phyloP scores from a whole-genome alignment of 2,888 invertebrate species.

The Ellobium chinense region DNA sequence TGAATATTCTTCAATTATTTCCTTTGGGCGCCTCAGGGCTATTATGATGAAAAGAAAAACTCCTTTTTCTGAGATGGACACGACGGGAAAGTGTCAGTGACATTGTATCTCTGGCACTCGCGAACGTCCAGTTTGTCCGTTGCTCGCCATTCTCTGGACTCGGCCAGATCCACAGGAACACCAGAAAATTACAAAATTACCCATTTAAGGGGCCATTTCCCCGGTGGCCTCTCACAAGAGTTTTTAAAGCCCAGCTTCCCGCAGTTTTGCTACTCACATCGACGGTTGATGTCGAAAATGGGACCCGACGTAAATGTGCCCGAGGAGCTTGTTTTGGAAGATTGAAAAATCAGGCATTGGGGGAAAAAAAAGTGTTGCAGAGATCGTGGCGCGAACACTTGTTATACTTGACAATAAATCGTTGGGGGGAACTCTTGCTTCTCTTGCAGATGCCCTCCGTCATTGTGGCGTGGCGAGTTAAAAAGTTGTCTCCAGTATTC shows the following conservation, averaged over 20 bases:
- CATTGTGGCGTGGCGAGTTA: conserved; percentile 32
- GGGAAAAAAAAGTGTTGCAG: background rate
- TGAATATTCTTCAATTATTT: conserved; percentile 29
- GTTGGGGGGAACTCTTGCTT: background rate
- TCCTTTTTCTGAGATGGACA: conserved; percentile 17
- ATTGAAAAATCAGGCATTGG: conserved; percentile 13
- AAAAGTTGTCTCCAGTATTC: conserved; percentile 24
- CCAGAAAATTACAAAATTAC: conserved; percentile 42
- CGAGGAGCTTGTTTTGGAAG: conserved; percentile 28
- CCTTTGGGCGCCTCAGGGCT: background rate
- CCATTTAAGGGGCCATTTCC: conserved; percentile 37
- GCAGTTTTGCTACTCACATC: background rate
- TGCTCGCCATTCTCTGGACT: conserved; percentile 11
- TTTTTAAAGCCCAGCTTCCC: background rate
- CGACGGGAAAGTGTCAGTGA: conserved; percentile 3
- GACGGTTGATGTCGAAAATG: background rate
- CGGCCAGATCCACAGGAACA: conserved; percentile 12
- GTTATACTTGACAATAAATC: conserved; percentile 28
- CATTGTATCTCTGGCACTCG: conserved; percentile 30
- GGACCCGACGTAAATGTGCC: conserved; percentile 21
- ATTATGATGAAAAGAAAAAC: conserved; percentile 7
- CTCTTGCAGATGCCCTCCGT: background rate
- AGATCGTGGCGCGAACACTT: background rate
- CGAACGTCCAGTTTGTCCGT: conserved; percentile 9
- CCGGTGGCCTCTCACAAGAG: background rate